These are phyloP conservation scores for Chaunax sp. DNA, from an alignment of 2,797 vertebrate genomes.

Conservation along the genomic window DNA sequence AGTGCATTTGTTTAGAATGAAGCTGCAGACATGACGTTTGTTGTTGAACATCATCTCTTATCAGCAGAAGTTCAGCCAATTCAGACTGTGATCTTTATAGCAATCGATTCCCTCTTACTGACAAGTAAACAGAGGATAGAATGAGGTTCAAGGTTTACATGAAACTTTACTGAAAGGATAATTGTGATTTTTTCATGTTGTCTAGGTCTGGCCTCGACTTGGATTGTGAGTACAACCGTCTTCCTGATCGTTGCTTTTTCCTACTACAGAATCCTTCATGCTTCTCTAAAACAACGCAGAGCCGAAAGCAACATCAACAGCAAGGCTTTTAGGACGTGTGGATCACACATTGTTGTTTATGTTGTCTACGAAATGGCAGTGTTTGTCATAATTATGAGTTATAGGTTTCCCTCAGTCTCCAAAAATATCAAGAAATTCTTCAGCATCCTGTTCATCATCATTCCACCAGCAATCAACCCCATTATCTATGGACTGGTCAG, in stretches of 20 bases:
- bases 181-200: no score
- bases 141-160: no score
- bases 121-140: background rate
- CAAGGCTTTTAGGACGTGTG: conserved; percentile 67
- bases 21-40: background rate
- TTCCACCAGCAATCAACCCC: conserved; percentile 62
- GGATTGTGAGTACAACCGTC: conserved; percentile 46
- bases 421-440: conserved; percentile 61
- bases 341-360: conserved; percentile 60
- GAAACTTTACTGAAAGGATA: no score
- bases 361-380: conserved; percentile 41
- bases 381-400: conserved; percentile 23
- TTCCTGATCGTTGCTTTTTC: conserved; percentile 69
- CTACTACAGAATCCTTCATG: conserved; percentile 63
- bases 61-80: no score
- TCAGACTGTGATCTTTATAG: no score
- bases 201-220: conserved; percentile 58
- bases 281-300: conserved; percentile 28
- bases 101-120: background rate
- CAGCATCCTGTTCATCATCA: conserved; percentile 47
- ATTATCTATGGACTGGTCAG: conserved; percentile 68
- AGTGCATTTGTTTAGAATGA: background rate
- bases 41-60: no score
- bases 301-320: conserved; percentile 4
- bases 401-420: conserved; percentile 42